Percentiles rank a stretch among this genome's conserved stretches.
Evolutionary conservation across 37 sponge, comb jelly and placozoan genomes (phyloP).

Genomic region (Corticium candelabrum): DNA sequence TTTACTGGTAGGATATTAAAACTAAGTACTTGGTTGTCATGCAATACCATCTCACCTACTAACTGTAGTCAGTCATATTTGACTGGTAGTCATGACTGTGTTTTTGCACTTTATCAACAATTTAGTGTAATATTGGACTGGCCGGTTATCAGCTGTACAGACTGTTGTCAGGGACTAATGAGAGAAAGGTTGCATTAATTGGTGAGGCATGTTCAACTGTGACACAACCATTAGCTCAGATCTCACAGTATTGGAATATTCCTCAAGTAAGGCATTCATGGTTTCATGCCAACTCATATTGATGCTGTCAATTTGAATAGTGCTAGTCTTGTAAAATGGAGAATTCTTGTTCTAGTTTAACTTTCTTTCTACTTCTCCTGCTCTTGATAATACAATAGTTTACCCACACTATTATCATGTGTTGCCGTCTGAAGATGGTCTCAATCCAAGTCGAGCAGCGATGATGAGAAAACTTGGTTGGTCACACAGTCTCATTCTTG

Average conservation of each 20-base stretch:
- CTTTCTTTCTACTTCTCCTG: not conserved
- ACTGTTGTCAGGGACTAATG: not conserved
- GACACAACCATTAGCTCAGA: not conserved
- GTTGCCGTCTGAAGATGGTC: constrained; percentile 1
- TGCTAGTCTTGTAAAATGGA: no score
- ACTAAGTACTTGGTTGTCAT: no score
- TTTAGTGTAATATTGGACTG: not conserved
- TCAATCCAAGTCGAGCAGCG: not conserved
- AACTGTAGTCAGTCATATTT: no score
- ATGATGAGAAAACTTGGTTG: not conserved
- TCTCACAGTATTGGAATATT: not conserved
- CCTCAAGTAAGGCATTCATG: not conserved
- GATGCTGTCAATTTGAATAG: no score
- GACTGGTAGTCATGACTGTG: no score
- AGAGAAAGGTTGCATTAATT: not conserved
- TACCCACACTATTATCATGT: not conserved
- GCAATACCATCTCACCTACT: no score
- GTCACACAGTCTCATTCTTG: not conserved
- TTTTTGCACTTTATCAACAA: no score
- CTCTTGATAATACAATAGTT: not conserved
- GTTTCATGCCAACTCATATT: no score
- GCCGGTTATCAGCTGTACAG: not conserved
- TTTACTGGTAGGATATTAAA: no score
- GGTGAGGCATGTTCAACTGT: not conserved
- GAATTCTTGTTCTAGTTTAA: not conserved